Conservation (phyloP, 2,888 invertebrate species). For the Iphiclides podalirius region DNA sequence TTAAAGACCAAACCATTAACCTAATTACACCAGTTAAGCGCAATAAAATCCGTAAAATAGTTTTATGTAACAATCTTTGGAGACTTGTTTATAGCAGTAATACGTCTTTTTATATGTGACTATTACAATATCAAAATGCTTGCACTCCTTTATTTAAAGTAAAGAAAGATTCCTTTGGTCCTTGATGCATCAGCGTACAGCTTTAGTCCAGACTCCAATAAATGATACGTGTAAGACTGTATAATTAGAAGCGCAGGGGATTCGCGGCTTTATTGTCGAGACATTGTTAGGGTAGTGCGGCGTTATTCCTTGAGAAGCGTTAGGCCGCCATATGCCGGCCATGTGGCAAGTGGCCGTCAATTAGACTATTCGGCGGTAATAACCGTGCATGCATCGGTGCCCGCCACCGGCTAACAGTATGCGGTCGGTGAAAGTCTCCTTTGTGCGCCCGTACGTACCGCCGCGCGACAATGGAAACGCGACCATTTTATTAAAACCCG, state of each 20-base stretch:
- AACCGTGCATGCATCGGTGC: conserved; percentile 50
- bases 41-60: no score
- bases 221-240: conserved; percentile 5
- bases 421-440: conserved; percentile 40
- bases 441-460: conserved; percentile 17
- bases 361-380: conserved; percentile 32
- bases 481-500: background rate
- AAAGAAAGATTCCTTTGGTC: no score
- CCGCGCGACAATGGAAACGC: conserved; percentile 2
- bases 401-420: conserved; percentile 33
- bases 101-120: no score
- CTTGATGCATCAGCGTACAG: no score
- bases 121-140: no score
- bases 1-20: no score
- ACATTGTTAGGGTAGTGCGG: conserved; percentile 35
- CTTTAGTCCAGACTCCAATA: no score
- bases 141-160: no score
- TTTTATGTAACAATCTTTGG: no score
- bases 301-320: conserved; percentile 44
- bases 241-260: conserved; percentile 23
- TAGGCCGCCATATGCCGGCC: conserved; percentile 58
- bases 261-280: conserved; percentile 15
- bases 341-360: conserved; percentile 49
- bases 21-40: no score
- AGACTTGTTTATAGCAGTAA: no score